Conservation (phyloP, 2,113 vertebrate genomes). For the Thunnus thynnus region DNA sequence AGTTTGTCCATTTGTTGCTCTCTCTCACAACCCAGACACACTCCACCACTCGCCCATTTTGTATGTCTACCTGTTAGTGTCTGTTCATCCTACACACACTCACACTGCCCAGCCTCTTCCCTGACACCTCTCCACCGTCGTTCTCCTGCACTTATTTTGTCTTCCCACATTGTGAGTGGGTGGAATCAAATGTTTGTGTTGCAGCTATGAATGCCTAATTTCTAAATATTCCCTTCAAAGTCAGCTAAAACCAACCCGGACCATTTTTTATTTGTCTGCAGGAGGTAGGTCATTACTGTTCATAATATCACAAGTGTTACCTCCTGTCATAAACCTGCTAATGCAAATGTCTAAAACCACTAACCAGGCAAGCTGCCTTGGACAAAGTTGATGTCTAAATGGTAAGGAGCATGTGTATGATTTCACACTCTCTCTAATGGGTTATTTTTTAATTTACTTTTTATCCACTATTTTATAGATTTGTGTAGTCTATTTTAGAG, state of each 20-base stretch:
- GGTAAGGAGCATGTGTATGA: too few relatives aligned
- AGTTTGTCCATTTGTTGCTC: slow-evolving; percentile 58
- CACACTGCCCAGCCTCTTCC: slow-evolving; percentile 40
- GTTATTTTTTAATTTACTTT: too few relatives aligned
- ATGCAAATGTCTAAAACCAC: not conserved
- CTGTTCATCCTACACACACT: slow-evolving; percentile 30
- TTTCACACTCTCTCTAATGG: not conserved
- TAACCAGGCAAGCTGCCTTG: too few relatives aligned
- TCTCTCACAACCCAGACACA: slow-evolving; percentile 45
- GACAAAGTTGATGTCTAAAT: too few relatives aligned
- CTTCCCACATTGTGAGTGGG: slow-evolving; percentile 47
- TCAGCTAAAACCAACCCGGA: slow-evolving; percentile 5
- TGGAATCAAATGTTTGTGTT: slow-evolving; percentile 50
- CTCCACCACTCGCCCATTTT: slow-evolving; percentile 42
- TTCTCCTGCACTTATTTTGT: slow-evolving; percentile 41
- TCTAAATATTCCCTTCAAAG: slow-evolving; percentile 27
- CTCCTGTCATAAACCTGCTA: too few relatives aligned
- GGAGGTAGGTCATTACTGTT: not conserved
- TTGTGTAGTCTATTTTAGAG: not conserved
- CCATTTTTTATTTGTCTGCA: not conserved
- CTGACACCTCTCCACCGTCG: slow-evolving; percentile 35
- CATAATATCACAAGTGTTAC: not conserved
- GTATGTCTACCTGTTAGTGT: slow-evolving; percentile 53
- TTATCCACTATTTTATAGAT: too few relatives aligned
- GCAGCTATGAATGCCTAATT: slow-evolving; percentile 33